Conservation (phyloP, 1,140 invertebrate species). For the Papilio glaucus region DNA sequence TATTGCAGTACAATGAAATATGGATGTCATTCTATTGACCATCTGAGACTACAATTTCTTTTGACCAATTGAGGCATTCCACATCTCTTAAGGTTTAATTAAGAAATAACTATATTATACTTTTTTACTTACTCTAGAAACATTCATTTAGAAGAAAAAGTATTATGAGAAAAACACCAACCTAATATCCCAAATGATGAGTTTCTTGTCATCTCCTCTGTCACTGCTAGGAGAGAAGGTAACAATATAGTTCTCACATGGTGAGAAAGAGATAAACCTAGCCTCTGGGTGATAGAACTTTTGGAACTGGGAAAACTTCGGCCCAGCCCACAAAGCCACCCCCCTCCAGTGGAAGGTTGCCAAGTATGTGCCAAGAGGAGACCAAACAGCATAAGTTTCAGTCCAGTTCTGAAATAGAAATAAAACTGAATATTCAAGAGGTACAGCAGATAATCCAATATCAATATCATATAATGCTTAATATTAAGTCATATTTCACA, state of each 20-base stretch:
- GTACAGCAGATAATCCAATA: not conserved
- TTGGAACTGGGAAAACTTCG: slow-evolving; percentile 95
- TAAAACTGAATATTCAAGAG: not conserved
- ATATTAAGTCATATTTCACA: no score
- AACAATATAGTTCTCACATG: slow-evolving; percentile 98
- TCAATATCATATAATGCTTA: not conserved
- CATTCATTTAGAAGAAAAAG: slow-evolving; percentile 12
- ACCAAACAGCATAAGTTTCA: slow-evolving; percentile 98
- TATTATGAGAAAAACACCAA: slow-evolving; percentile 47
- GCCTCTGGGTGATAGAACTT: slow-evolving; percentile 96
- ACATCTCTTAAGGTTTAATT: no score
- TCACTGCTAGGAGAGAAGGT: slow-evolving; percentile 93
- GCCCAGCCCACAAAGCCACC: slow-evolving; percentile 98
- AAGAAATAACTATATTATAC: no score
- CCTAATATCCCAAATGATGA: slow-evolving; percentile 97
- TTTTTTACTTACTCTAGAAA: slow-evolving; percentile 1
- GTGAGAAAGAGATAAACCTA: slow-evolving; percentile 98
- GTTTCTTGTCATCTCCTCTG: slow-evolving; percentile 87
- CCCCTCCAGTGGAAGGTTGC: slow-evolving; percentile 98
- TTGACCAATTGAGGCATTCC: no score
- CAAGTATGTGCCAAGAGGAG: slow-evolving; percentile 97
- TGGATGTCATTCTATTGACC: no score
- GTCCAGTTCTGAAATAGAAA: slow-evolving; percentile 91
- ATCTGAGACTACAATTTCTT: no score
- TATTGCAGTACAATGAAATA: no score